Evolutionary conservation across 2,888 invertebrate genomes (phyloP), one percentile per base, ranked within the genome.

Genomic region (Nycteola revayana): DNA sequence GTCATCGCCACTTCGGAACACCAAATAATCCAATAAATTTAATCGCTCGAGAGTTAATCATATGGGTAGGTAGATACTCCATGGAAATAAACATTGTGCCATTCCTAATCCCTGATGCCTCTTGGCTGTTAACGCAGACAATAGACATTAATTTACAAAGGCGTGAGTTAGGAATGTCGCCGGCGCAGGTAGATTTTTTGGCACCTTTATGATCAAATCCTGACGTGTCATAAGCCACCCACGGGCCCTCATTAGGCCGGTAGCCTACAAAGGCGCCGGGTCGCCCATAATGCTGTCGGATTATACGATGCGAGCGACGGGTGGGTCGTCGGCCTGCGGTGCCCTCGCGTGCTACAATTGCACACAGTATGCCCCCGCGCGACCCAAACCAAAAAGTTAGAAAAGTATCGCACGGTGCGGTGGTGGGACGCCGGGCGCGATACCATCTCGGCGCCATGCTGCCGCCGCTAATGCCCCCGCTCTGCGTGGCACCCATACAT

Each of bases 201-300:
- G 82, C 86, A 83, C 85, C 83, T 86, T 85, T 84, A 83, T 82
- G 82, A 86, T 84, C 81, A 76, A 72, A 81, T 84, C 85, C 81
- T 81, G 81, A 75, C 83, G 75, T 84, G 79, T 86, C 84, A 84
- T 84, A 83, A 79, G 85, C 85, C 84, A 85, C 86, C 87, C 85
- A 86, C 85, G 79, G 75, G 65, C 66, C 71, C 78, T 81, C 80
- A 85, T 84, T 84, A 84, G 80, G 85, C 78, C 80, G 84, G 83
- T 82, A 83, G 83, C 73, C 72, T 72, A 83, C 85, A 85, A 86
- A 86, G 85, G 81, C 76, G 79, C 74, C 83, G 78, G 67, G 69
- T 74, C 70, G 75, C 63, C 74, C 77, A 75, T 84, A 80, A 80
- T 75, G 74, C 77, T 83, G 86, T 85, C 84, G 75, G 86, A 83